A percentile compares a stretch with the other conserved stretches of the same genome.
Evolutionary conservation across 2,888 invertebrate species (phyloP).

Genomic region (Nymphalis c-album): DNA sequence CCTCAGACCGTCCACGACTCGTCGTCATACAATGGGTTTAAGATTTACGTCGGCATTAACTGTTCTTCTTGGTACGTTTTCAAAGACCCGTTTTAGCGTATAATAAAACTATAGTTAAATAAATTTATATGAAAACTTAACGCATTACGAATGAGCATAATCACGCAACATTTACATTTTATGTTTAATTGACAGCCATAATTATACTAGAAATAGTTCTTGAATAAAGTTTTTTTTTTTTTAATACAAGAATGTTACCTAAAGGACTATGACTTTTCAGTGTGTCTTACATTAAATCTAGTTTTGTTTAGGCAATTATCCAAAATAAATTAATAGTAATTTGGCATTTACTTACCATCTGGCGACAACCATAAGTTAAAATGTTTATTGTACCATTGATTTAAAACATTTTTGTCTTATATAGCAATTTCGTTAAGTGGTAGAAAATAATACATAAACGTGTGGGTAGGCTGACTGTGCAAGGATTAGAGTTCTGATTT

Average conservation of each 20-base stretch:
- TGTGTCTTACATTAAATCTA: too few relatives aligned
- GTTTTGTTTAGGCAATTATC: too few relatives aligned
- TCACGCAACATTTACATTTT: too few relatives aligned
- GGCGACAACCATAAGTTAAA: background rate
- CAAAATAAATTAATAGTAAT: too few relatives aligned
- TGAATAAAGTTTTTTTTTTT: too few relatives aligned
- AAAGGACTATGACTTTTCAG: too few relatives aligned
- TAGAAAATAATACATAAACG: slow-evolving; percentile 4
- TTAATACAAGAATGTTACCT: too few relatives aligned
- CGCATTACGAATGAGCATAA: too few relatives aligned
- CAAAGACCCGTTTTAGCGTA: slow-evolving; percentile 41
- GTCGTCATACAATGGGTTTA: slow-evolving; percentile 50
- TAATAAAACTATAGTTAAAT: slow-evolving; percentile 8
- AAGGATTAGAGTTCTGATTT: slow-evolving; percentile 64
- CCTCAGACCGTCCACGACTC: slow-evolving; percentile 1
- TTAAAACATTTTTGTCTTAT: slow-evolving; percentile 14
- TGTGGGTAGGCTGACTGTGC: background rate
- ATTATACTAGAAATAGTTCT: too few relatives aligned
- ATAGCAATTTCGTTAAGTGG: slow-evolving; percentile 9
- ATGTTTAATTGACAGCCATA: too few relatives aligned
- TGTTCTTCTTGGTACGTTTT: slow-evolving; percentile 60
- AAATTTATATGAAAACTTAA: background rate
- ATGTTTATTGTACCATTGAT: background rate
- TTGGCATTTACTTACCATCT: too few relatives aligned
- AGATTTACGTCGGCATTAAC: slow-evolving; percentile 64